phyloP scores from a whole-genome alignment of 2,888 invertebrate species.

The Pristionchus maxplancki region DNA sequence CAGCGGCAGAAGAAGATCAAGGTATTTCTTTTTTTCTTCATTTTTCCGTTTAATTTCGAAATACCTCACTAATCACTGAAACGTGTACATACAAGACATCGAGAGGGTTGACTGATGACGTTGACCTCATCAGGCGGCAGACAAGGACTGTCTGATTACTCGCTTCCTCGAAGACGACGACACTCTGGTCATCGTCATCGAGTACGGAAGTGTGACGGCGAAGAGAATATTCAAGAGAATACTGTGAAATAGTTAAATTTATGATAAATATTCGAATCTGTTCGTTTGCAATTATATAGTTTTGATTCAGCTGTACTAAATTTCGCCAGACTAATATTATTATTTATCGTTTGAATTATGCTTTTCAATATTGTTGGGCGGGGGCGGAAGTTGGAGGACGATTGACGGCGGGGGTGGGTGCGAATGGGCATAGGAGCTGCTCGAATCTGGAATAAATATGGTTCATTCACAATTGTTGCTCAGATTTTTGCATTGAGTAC shows the following conservation, averaged over 20 bases:
- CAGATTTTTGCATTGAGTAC: no score
- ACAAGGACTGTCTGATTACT: conserved; percentile 58
- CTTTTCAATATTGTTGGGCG: not conserved
- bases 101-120: no score
- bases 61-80: no score
- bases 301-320: no score
- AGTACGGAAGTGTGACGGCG: conserved; percentile 53
- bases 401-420: no score
- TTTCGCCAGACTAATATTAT: not conserved
- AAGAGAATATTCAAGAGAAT: conserved; percentile 58
- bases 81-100: no score
- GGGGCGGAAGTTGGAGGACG: no score
- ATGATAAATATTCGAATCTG: no score
- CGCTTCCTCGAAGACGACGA: conserved; percentile 58
- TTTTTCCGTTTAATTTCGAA: not conserved
- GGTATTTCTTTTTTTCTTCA: conserved; percentile 20
- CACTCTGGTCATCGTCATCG: conserved; percentile 59
- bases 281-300: no score
- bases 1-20: conserved; percentile 60
- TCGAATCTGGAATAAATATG: no score
- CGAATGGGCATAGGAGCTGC: no score
- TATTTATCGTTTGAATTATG: not conserved
- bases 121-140: not conserved
- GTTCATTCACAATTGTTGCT: no score
- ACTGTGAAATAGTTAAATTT: not conserved